phyloP scores from a whole-genome alignment of 2,888 invertebrate species.

The Microctonus brassicae region DNA sequence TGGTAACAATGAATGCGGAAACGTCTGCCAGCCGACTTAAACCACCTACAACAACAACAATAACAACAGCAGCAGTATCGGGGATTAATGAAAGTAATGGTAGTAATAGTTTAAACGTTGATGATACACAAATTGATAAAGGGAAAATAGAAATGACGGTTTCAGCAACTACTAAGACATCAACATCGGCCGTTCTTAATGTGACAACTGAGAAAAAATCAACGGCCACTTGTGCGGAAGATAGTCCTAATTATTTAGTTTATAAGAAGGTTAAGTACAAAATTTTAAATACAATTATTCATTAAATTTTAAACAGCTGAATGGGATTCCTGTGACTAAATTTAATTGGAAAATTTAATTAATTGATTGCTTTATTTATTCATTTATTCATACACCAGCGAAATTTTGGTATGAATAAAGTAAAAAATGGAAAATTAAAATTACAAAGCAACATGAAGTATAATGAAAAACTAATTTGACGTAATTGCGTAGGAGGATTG shows the following conservation, averaged over 20 bases:
- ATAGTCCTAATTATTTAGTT: slow-evolving; percentile 89
- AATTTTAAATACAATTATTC: too few species aligned
- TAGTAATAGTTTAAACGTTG: slow-evolving; percentile 22
- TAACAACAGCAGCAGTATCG: slow-evolving; percentile 51
- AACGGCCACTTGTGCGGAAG: slow-evolving; percentile 76
- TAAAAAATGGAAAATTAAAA: too few species aligned
- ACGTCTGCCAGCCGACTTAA: slow-evolving; percentile 75
- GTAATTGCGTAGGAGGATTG: too few species aligned
- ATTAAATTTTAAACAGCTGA: too few species aligned
- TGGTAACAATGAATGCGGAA: slow-evolving; percentile 79
- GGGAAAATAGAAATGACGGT: slow-evolving; percentile 41
- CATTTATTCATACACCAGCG: too few species aligned
- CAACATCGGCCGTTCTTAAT: slow-evolving; percentile 35
- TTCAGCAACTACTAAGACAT: slow-evolving; percentile 40
- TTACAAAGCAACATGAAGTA: too few species aligned
- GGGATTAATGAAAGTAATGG: slow-evolving; percentile 39
- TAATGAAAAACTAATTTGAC: too few species aligned
- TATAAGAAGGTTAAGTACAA: slow-evolving; percentile 82
- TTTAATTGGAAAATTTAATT: too few species aligned
- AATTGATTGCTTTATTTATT: too few species aligned
- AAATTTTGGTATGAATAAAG: too few species aligned
- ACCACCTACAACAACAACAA: too few species aligned
- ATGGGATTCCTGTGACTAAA: too few species aligned
- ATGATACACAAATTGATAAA: slow-evolving; percentile 29
- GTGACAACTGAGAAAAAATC: slow-evolving; percentile 54